Percentiles rank a stretch among this genome's conserved stretches.
phyloP scores from a whole-genome alignment of 2,888 invertebrate genomes.

The Coelopa pilipes region DNA sequence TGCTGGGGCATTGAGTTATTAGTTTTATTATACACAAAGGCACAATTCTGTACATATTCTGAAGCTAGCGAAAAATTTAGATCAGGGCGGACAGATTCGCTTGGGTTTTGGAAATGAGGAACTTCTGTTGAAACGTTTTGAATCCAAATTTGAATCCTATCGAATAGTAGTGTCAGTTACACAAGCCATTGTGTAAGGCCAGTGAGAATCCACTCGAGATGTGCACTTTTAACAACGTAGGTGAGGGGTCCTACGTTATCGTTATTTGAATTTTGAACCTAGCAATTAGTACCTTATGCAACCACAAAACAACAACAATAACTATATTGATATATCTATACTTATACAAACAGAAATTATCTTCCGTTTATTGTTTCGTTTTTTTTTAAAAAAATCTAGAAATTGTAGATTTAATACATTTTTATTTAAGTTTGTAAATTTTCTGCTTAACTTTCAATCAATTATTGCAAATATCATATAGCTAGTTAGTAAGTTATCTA shows the following conservation, averaged over 20 bases:
- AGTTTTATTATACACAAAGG: not conserved
- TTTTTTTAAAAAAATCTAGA: too few relatives aligned
- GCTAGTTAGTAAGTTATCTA: not conserved
- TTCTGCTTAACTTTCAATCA: not conserved
- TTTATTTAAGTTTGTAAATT: too few relatives aligned
- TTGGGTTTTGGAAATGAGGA: too few relatives aligned
- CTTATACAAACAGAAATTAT: too few relatives aligned
- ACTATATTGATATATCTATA: not conserved
- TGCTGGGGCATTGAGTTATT: conserved; percentile 3
- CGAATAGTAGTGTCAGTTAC: too few relatives aligned
- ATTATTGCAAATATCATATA: conserved; percentile 3
- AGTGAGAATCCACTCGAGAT: not conserved
- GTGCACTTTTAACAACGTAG: not conserved
- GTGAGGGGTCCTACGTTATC: not conserved
- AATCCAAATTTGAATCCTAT: not conserved
- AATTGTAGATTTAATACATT: too few relatives aligned
- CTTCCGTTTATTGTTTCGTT: too few relatives aligned
- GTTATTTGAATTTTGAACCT: conserved; percentile 24
- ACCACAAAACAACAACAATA: conserved; percentile 12
- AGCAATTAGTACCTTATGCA: conserved; percentile 11
- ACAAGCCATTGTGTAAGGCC: not conserved
- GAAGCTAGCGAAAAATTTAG: too few relatives aligned
- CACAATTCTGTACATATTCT: not conserved
- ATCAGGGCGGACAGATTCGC: too few relatives aligned
- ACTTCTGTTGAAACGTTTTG: not conserved